Evolutionary conservation across 2,888 invertebrate genomes (phyloP).

Genomic region (Nephrotoma flavescens): DNA sequence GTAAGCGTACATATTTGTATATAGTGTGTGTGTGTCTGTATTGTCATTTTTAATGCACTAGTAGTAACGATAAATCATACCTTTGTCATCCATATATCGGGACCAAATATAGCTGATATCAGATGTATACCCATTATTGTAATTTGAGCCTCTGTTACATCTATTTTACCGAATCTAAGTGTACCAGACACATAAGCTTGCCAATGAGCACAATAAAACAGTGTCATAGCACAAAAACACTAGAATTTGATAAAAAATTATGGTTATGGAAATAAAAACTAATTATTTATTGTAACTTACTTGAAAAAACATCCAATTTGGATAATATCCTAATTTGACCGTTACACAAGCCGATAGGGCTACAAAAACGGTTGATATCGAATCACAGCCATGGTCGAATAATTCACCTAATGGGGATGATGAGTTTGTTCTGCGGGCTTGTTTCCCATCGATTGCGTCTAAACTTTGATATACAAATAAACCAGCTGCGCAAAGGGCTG

Average conservation of each 20-base stretch:
- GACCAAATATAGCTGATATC: conserved; percentile 74
- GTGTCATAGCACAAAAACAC: conserved; percentile 84
- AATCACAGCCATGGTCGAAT: conserved; percentile 99
- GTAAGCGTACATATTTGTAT: neutral
- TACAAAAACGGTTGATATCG: conserved; percentile 95
- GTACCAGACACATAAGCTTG: conserved; percentile 98
- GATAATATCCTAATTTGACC: conserved; percentile 80
- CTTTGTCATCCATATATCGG: conserved; percentile 70
- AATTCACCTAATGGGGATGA: conserved; percentile 91
- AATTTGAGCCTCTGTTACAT: conserved; percentile 97
- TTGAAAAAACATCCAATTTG: conserved; percentile 88
- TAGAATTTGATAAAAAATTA: conserved; percentile 33
- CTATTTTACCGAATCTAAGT: conserved; percentile 76
- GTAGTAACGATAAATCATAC: conserved; percentile 28
- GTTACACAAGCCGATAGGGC: conserved; percentile 91
- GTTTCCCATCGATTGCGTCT: conserved; percentile 98
- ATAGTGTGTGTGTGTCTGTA: neutral
- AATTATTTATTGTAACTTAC: conserved; percentile 24
- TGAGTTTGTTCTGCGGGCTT: conserved; percentile 86
- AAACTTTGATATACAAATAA: conserved; percentile 94
- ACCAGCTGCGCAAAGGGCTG: conserved; percentile 80
- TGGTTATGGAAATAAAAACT: neutral
- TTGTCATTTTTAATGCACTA: neutral
- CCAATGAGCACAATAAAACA: conserved; percentile 99
- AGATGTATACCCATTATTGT: conserved; percentile 80